phyloP scores from a whole-genome alignment of 2,797 vertebrate species.

The Okamejei kenojei region DNA sequence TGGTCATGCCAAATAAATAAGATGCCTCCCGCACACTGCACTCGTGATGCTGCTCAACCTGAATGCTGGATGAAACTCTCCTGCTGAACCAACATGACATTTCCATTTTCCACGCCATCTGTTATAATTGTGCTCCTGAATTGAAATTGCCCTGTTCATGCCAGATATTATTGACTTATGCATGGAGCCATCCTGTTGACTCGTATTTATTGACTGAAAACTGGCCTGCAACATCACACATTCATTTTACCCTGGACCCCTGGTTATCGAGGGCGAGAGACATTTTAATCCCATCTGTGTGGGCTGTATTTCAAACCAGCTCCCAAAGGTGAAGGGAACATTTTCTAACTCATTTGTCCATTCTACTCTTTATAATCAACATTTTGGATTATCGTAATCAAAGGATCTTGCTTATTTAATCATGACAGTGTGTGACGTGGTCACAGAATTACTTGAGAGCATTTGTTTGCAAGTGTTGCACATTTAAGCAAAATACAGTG shows the following conservation, averaged over 20 bases:
- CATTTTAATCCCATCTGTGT: slow-evolving; percentile 13
- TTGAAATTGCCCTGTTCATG: neutral
- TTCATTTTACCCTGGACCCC: neutral
- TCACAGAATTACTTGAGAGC: slow-evolving; percentile 33
- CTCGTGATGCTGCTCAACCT: neutral
- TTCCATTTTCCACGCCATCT: slow-evolving; percentile 22
- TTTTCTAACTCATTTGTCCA: neutral
- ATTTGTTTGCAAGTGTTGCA: slow-evolving; percentile 46
- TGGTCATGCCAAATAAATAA: slow-evolving; percentile 7
- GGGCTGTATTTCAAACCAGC: neutral
- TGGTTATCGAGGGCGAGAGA: neutral
- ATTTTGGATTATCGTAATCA: neutral
- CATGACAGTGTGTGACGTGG: neutral
- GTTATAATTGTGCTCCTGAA: slow-evolving; percentile 21
- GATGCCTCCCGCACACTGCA: neutral
- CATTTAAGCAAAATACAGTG: slow-evolving; percentile 45
- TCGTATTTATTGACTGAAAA: neutral
- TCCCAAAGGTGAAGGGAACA: slow-evolving; percentile 5
- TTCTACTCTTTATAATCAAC: neutral
- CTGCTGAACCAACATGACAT: slow-evolving; percentile 21
- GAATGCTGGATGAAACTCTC: neutral
- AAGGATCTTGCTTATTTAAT: neutral
- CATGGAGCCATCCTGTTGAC: neutral
- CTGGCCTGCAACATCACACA: neutral
- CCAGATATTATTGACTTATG: neutral